A percentile compares a stretch with the other conserved stretches of the same genome.
Conservation (phyloP, 2,797 vertebrate genomes). For the Sebastes steindachneri region DNA sequence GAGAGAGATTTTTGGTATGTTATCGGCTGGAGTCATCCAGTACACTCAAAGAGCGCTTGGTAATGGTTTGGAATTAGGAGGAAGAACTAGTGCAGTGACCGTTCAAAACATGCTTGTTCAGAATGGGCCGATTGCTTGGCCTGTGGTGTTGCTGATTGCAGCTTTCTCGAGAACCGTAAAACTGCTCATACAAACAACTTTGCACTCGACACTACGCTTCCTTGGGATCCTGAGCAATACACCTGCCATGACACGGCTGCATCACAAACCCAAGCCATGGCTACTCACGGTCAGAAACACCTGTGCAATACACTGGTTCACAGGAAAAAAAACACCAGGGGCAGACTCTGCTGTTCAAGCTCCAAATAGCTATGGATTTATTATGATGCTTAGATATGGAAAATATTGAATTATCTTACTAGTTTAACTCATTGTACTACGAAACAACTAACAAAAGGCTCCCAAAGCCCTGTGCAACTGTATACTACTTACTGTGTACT, state of each 20-base stretch:
- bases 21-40: conserved; percentile 13
- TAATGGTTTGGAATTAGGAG: conserved; percentile 33
- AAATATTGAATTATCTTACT: background rate
- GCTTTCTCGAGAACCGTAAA: too few relatives aligned
- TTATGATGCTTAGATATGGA: background rate
- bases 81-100: background rate
- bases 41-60: background rate
- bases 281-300: background rate
- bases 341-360: background rate
- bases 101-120: too few relatives aligned
- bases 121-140: too few relatives aligned
- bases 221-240: too few relatives aligned
- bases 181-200: too few relatives aligned
- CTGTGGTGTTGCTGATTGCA: too few relatives aligned
- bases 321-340: background rate
- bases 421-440: background rate
- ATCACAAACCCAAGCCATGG: background rate
- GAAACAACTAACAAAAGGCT: background rate
- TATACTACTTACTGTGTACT: background rate
- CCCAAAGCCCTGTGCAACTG: background rate
- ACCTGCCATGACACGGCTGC: background rate
- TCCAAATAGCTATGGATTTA: background rate
- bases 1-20: background rate
- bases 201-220: too few relatives aligned
- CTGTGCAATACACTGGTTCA: background rate